A percentile compares a stretch with the other conserved stretches of the same genome.
These are phyloP conservation scores for Selene dorsalis DNA, from an alignment of 2,797 vertebrate genomes.

Conservation along the genomic window DNA sequence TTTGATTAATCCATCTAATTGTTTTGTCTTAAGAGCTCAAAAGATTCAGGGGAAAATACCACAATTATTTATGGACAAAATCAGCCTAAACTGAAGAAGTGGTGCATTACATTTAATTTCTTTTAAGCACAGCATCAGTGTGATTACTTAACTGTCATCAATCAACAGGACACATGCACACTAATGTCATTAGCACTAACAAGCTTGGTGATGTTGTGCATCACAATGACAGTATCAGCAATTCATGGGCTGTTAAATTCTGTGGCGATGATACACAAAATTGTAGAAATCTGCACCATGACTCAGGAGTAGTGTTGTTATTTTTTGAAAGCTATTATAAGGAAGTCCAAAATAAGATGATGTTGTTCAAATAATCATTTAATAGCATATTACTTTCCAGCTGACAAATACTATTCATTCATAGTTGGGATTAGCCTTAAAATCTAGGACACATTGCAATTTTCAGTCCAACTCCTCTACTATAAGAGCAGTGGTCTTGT, in stretches of 20 bases:
- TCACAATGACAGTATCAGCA: constrained; percentile 65
- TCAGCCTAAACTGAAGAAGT: constrained; percentile 28
- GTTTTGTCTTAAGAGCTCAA: constrained; percentile 43
- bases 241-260: constrained; percentile 13
- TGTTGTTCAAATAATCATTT: too few relatives aligned
- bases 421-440: too few relatives aligned
- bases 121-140: constrained; percentile 71
- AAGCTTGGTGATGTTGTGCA: constrained; percentile 73
- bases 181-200: constrained; percentile 80
- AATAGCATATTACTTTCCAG: too few relatives aligned
- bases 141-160: constrained; percentile 80
- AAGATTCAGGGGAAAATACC: constrained; percentile 18
- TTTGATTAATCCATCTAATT: constrained; percentile 55
- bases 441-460: too few relatives aligned
- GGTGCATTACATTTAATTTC: constrained; percentile 58
- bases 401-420: too few relatives aligned
- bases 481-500: too few relatives aligned
- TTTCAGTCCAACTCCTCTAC: too few relatives aligned
- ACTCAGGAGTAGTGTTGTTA: neutral
- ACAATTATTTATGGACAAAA: constrained; percentile 41
- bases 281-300: constrained; percentile 26
- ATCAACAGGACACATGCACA: constrained; percentile 76
- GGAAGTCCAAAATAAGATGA: too few relatives aligned
- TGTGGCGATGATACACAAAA: constrained; percentile 9
- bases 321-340: constrained; percentile 24